Conservation (phyloP, 2,797 vertebrate genomes). For the Nasua narica region DNA sequence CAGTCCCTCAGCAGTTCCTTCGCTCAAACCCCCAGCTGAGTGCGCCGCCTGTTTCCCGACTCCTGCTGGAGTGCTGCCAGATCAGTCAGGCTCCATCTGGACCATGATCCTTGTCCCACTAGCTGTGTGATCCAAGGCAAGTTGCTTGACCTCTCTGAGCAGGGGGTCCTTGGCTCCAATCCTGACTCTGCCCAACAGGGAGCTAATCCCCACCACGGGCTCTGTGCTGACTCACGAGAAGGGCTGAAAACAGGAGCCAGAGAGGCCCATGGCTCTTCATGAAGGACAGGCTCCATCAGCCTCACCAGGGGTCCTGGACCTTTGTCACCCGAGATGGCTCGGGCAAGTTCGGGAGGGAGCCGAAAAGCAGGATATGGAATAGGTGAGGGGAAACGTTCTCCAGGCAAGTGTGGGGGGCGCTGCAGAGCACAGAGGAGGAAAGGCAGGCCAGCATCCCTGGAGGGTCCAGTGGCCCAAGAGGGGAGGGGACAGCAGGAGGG, state of each 20-base stretch:
- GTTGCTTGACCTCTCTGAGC: neutral
- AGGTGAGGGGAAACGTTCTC: neutral
- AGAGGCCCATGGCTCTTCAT: neutral
- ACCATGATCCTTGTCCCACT: neutral
- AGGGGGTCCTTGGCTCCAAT: neutral
- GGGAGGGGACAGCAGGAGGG: too few relatives aligned
- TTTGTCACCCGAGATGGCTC: neutral
- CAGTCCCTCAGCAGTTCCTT: neutral
- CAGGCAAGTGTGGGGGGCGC: neutral
- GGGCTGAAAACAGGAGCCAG: neutral
- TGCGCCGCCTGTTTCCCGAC: neutral
- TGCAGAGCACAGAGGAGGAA: neutral
- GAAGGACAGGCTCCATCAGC: neutral
- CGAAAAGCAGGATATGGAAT: neutral
- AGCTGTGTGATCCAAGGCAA: neutral
- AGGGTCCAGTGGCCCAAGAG: too few relatives aligned
- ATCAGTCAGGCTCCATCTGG: neutral
- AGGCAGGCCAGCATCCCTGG: accelerated
- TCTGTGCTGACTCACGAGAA: neutral
- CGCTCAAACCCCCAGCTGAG: neutral
- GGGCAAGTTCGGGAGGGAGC: neutral
- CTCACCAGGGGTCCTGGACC: neutral
- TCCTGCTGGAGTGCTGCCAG: neutral
- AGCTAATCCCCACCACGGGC: neutral
- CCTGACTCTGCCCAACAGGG: neutral